Conservation (phyloP, 2,888 invertebrate species). For the Ellobium chinense region DNA sequence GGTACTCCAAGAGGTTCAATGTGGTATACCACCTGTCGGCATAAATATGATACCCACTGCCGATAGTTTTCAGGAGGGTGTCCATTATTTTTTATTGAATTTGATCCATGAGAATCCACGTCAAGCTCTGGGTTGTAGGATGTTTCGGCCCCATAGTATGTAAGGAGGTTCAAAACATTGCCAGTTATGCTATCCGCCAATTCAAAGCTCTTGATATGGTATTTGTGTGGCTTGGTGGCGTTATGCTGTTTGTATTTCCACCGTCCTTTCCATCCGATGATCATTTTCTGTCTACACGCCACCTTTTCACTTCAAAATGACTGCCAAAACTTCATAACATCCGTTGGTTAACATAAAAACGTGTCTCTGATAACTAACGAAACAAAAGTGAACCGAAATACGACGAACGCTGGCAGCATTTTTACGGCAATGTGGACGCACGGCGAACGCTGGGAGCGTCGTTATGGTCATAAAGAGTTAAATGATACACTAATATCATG, state of each 20-base stretch:
- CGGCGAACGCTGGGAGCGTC: no score
- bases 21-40: slow-evolving; percentile 8
- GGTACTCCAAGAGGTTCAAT: not conserved
- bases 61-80: not conserved
- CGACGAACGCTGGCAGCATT: no score
- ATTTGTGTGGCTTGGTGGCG: slow-evolving; percentile 1
- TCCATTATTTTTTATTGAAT: not conserved
- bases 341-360: no score
- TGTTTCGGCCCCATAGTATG: not conserved
- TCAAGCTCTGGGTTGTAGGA: not conserved
- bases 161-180: not conserved
- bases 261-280: not conserved
- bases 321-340: no score
- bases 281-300: no score
- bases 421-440: no score
- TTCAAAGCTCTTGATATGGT: not conserved
- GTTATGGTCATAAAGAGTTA: no score
- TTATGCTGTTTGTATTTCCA: slow-evolving; percentile 8
- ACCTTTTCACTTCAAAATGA: no score
- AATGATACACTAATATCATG: no score
- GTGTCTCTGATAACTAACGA: no score
- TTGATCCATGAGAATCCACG: not conserved
- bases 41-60: slow-evolving; percentile 4
- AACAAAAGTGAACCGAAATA: no score
- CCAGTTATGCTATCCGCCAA: not conserved